Base-by-base conservation (phyloP, 2,113 vertebrate species). In the Anoplopoma fimbria region DNA sequence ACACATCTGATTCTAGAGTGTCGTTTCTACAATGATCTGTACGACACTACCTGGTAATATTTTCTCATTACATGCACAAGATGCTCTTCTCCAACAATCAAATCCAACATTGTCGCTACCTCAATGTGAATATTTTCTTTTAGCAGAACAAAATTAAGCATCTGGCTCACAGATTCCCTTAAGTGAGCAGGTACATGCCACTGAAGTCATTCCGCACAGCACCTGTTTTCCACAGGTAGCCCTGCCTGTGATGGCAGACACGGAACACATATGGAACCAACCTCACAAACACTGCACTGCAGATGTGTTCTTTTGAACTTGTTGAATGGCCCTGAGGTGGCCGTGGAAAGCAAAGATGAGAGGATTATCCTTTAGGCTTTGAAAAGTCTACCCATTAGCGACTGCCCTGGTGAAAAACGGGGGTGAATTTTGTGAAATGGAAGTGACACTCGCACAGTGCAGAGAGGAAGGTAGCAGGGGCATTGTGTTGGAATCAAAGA, bases 401-500 rank as follows among this genome's bases (percentile, higher is more conserved):
- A 80, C 47, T 78, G 72, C 61, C 53, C 47, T 84, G 80, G 87
- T 77, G 10, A 92, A 90, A 88, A 90, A 69, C 23, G 8, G 80
- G 81, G 81, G 81, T 86, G 79, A 87, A 90, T 88, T 85, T 90
- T 83, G 38, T 77, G 47, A 88, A 90, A 91, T 88, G 72, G 90
- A 90, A 92, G 84, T 90, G 83, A 69, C 89, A 78, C 60, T 80
- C 76, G 23, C 57, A 76, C 62, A 57, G 78, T 29, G 75, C 45
- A 51, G 69, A 72, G 77, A 83, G 47, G 75, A 81, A 88, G 69
- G 82, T 71, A 88, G 78, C 47, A 9, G 83, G 84, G 87, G 86
- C 76, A 82, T 86, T 91, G 85, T 86, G 75, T 71, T 88, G 64
- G 74, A 84, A 92, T 92, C 83, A 93, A 93, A 93, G 89, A 72